Evolutionary conservation across 2,888 invertebrate genomes (phyloP).

Genomic region (Patella ulyssiponensis): DNA sequence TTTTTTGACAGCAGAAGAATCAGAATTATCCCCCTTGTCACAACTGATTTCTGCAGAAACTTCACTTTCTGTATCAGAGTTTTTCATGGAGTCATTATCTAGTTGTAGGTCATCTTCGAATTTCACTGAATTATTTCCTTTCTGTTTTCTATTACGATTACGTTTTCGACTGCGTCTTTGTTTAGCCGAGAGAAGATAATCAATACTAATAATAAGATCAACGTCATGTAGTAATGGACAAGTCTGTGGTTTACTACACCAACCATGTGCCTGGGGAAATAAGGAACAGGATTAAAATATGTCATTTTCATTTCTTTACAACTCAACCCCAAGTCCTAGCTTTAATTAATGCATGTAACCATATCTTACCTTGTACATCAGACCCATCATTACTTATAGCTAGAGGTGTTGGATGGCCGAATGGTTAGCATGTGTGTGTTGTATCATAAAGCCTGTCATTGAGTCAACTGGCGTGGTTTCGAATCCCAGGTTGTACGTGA

Average conservation of each 20-base stretch:
- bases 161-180: slow-evolving; percentile 41
- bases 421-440: too few species aligned
- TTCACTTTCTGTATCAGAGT: background rate
- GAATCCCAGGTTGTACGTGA: too few species aligned
- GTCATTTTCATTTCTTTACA: background rate
- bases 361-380: too few species aligned
- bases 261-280: slow-evolving; percentile 68
- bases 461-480: too few species aligned
- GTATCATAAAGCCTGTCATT: too few species aligned
- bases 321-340: background rate
- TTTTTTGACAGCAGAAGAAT: background rate
- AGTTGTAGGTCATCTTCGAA: slow-evolving; percentile 21
- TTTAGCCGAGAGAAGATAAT: slow-evolving; percentile 47
- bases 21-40: background rate
- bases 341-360: too few species aligned
- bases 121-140: slow-evolving; percentile 35
- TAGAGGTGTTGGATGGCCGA: too few species aligned
- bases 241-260: slow-evolving; percentile 63
- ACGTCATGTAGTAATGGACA: slow-evolving; percentile 71
- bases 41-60: background rate
- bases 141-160: slow-evolving; percentile 44
- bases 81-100: slow-evolving; percentile 19
- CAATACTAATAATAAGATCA: slow-evolving; percentile 68
- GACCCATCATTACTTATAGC: too few species aligned
- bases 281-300: background rate